Evolutionary conservation across 2,797 vertebrate species (phyloP), one percentile per base, ranked within the genome.

Genomic region (Sebastes miniatus): DNA sequence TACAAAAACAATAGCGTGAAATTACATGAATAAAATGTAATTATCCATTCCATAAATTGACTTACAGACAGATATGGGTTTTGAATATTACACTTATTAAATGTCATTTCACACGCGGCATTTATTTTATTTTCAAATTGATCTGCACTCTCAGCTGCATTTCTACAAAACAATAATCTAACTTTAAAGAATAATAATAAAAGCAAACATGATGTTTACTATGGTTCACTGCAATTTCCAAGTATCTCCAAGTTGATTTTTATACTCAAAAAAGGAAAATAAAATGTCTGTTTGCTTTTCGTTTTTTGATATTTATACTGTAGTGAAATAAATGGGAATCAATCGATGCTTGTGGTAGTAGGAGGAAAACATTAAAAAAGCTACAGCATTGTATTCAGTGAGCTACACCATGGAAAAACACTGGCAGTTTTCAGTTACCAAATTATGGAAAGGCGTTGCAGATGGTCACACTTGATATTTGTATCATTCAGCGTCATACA

Each of bases 391-490:
- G 7, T 36, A 29, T 62, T 71, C 64, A 50, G 50, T 52, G 31
- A 62, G 52, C 50, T 22, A 31, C 47, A 67, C 20, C 2, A 8
- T 20, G 13, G 32, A 66, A 76, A 77, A 63, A 69, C 22, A 29
- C 31, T n/a, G 2, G 39, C 22, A 70, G 47, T 78, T 84, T 83
- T 62, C 62, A 70, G 56, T 76, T 57, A 66, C 56, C 34, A 84
- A 64, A 87, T 77, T 66, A 61, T 69, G 52, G 27, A 54, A 54
- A 83, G 34, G 4, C 12, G 64, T 16, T 78, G 76, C 73, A 84
- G 73, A 83, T 81, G 73, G 76, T 73, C 80, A 79, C 52, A 68
- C 73, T 76, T 84, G 34, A 77, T 84, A 76, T 83, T 81, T 79
- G 64, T 54, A 69, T 77, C 72, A 74, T 76, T 82, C 77, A 83